Conservation (phyloP, 2,113 vertebrate genomes). For the Pelvicachromis taeniatus region DNA sequence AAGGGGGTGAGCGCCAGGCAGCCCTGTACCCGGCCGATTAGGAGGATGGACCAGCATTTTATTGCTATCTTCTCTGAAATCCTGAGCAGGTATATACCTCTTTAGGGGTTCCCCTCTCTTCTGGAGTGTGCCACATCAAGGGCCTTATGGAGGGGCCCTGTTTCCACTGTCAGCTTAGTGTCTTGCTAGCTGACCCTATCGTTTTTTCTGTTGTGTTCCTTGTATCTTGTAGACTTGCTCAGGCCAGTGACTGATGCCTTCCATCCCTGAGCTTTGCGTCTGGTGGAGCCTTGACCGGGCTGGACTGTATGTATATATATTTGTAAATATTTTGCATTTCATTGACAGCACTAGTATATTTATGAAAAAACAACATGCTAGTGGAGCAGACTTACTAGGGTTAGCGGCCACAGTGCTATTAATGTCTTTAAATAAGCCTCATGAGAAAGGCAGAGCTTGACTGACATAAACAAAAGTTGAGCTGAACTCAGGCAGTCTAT, state of each 20-base stretch:
- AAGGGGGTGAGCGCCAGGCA: too few species aligned
- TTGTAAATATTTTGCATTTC: too few species aligned
- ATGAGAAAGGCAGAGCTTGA: not conserved
- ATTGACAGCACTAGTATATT: not conserved
- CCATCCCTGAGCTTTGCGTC: too few species aligned
- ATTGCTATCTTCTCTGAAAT: not conserved
- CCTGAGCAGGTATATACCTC: not conserved
- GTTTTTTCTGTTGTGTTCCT: too few species aligned
- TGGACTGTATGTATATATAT: too few species aligned
- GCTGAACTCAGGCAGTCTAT: not conserved
- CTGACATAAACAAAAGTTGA: not conserved
- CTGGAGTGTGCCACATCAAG: not conserved
- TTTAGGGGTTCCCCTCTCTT: not conserved
- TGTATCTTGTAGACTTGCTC: too few species aligned
- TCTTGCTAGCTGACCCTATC: too few species aligned
- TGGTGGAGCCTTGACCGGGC: too few species aligned
- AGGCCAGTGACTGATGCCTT: too few species aligned
- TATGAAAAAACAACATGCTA: not conserved
- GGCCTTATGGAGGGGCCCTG: too few species aligned
- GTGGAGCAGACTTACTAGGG: not conserved
- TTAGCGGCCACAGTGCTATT: not conserved
- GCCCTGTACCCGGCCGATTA: fast-evolving
- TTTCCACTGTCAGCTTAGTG: too few species aligned
- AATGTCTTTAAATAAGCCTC: not conserved
- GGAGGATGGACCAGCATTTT: not conserved